Base-by-base conservation (phyloP, 2,797 vertebrate genomes). In the Cirrhinus molitorella region DNA sequence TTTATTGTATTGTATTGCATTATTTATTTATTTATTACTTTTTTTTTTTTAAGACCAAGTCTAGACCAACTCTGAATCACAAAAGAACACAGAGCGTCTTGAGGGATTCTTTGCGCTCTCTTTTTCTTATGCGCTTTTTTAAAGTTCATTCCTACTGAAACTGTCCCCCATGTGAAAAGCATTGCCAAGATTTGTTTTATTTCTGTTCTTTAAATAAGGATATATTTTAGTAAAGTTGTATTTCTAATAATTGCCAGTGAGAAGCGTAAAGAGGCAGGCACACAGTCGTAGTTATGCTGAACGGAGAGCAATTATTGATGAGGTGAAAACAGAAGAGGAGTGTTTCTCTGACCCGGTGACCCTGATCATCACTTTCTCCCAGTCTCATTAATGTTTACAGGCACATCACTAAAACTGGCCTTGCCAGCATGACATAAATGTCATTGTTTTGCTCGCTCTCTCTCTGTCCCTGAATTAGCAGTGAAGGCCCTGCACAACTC, bases 281-380 rank as follows among this genome's bases (percentile, higher is more conserved):
- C 0, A 6, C 51, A 80, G 49, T 71, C 79, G 80, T 91, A 90
- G 91, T 93, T 87, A 87, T 66, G 73, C n/a, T 59, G 86, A 84
- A 87, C 86, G 4, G 78, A 78, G 81, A 34, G 25, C 65, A 23
- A 65, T 83, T 88, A 59, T 61, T 57, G 79, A 73, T 47, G 88
- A 88, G 89, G 86, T 89, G 81, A 91, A 90, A 91, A 59, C 65
- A 47, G 68, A 61, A 83, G 81, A 89, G 87, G 88, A 87, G 85
- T 78, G 63, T 85, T 85, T 90, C 85, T 89, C 90, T 88, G 89
- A 85, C 89, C 85, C 16, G 21, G 80, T 86, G 87, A 89, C 89
- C 82, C 76, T 16, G n/a, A 77, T 65, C 87, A 85, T 86, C 87
- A 84, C 85, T 87, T 88, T 90, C 85, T 76, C 83, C 73, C 85